phyloP scores from a whole-genome alignment of 2,113 vertebrate genomes.

The Sakesphorus luctuosus region DNA sequence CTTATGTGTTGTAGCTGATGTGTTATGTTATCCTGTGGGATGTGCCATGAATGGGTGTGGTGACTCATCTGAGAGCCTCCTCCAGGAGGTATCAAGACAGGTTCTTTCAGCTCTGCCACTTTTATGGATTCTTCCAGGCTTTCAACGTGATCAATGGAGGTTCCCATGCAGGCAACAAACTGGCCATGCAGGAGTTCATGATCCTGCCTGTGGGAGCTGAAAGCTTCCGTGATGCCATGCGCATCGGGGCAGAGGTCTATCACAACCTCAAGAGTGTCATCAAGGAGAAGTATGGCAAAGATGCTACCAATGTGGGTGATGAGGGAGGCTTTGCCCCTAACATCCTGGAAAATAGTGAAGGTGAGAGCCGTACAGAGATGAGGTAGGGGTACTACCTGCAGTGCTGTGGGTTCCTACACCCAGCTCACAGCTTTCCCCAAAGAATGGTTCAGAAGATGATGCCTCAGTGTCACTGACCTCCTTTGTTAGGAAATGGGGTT shows the following conservation, averaged over 20 bases:
- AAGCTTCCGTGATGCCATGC: constrained; percentile 90
- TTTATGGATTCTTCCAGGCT: constrained; percentile 74
- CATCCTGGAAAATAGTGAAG: constrained; percentile 94
- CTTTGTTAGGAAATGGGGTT: background rate
- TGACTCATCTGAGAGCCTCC: background rate
- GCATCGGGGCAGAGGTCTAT: constrained; percentile 90
- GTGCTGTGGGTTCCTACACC: background rate
- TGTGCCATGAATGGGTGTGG: background rate
- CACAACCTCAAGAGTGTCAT: constrained; percentile 91
- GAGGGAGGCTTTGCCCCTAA: constrained; percentile 93
- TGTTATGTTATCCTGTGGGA: background rate
- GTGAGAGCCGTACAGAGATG: constrained; percentile 68
- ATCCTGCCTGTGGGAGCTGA: constrained; percentile 92
- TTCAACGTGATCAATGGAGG: constrained; percentile 94
- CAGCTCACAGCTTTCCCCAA: background rate
- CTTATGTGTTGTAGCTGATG: background rate
- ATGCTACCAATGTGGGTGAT: constrained; percentile 91
- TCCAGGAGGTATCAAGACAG: background rate
- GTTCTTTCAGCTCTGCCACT: background rate
- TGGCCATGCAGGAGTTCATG: constrained; percentile 96
- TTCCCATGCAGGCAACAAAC: constrained; percentile 90
- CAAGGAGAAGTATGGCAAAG: constrained; percentile 92
- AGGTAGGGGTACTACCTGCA: background rate
- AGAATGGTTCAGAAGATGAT: background rate
- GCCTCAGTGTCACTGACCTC: background rate